Evolutionary conservation across 2,888 invertebrate genomes (phyloP).

Genomic region (Thera obeliscata): DNA sequence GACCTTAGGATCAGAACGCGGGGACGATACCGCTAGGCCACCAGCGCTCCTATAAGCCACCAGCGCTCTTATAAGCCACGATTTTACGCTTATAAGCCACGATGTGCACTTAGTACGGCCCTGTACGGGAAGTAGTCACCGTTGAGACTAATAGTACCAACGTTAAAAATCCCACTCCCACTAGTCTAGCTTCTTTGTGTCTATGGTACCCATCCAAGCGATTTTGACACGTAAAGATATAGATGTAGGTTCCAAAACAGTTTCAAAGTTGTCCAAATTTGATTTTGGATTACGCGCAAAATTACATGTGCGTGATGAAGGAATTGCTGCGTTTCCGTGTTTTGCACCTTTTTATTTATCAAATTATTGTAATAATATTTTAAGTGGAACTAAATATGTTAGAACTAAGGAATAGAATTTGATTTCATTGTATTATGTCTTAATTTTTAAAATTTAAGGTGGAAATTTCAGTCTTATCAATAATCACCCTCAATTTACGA

Average conservation of each 20-base stretch:
- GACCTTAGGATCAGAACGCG: too few species aligned
- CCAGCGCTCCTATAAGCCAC: too few species aligned
- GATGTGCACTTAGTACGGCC: slow-evolving; percentile 32
- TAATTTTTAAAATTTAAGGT: too few species aligned
- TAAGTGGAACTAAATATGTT: too few species aligned
- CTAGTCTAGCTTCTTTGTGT: slow-evolving; percentile 44
- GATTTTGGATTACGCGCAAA: background rate
- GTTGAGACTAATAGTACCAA: slow-evolving; percentile 25
- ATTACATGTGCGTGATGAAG: background rate
- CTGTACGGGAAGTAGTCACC: slow-evolving; percentile 38
- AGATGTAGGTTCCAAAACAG: background rate
- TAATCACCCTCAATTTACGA: background rate
- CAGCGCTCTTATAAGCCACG: too few species aligned
- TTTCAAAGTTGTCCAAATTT: background rate
- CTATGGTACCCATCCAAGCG: slow-evolving; percentile 1
- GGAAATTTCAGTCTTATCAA: too few species aligned
- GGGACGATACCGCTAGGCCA: too few species aligned
- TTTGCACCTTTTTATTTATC: too few species aligned
- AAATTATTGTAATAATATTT: too few species aligned
- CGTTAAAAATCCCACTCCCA: slow-evolving; percentile 16
- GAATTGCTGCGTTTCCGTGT: background rate
- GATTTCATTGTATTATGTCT: too few species aligned
- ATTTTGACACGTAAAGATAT: background rate
- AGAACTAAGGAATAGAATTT: too few species aligned
- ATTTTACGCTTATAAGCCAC: slow-evolving; percentile 20